phyloP scores from a whole-genome alignment of 2,113 vertebrate genomes.

The Ondatra zibethicus region DNA sequence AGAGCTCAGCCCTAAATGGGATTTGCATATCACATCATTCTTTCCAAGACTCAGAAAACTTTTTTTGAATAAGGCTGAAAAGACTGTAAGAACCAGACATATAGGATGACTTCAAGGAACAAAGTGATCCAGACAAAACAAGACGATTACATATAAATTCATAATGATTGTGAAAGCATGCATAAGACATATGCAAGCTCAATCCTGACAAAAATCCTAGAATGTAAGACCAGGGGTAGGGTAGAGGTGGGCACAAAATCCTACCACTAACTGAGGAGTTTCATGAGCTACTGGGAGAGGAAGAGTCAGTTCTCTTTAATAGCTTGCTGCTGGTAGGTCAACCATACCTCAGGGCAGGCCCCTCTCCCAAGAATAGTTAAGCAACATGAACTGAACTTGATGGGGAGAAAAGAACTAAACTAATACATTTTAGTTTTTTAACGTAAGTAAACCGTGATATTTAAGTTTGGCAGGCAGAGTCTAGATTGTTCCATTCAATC shows the following conservation, averaged over 20 bases:
- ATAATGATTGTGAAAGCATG: background rate
- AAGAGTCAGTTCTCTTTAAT: background rate
- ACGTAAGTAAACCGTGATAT: background rate
- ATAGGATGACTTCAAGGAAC: background rate
- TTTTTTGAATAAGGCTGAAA: background rate
- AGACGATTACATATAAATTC: no score
- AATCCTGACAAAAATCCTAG: background rate
- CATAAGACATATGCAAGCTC: background rate
- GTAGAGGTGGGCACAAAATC: background rate
- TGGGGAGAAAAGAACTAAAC: background rate
- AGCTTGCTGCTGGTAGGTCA: background rate
- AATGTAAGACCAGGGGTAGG: no score
- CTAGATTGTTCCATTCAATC: background rate
- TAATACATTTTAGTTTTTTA: background rate
- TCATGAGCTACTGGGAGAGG: background rate
- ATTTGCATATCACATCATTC: background rate
- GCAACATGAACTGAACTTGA: background rate
- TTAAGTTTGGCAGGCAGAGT: background rate
- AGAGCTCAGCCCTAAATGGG: background rate
- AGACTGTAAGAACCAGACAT: background rate
- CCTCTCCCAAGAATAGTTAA: background rate
- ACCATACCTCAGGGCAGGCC: background rate
- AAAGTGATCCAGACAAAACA: background rate
- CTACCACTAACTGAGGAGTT: background rate
- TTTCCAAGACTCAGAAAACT: background rate